Conservation (phyloP, 2,888 invertebrate genomes). For the Geophilus truncorum region DNA sequence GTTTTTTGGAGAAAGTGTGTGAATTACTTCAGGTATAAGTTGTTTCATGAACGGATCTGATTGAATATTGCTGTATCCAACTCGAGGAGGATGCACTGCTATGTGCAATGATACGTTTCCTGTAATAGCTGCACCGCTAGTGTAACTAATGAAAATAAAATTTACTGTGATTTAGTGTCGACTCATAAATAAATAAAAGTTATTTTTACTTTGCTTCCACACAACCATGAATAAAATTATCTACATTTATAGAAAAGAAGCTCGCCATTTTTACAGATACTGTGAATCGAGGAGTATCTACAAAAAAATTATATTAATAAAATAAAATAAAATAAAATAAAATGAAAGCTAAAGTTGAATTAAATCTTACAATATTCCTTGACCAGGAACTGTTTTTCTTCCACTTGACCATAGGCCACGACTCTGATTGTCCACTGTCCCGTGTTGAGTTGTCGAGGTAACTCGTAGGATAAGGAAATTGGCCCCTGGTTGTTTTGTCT, state of each 20-base stretch:
- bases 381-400: conserved; percentile 78
- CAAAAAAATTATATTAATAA: too few species aligned
- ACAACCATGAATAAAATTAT: conserved; percentile 73
- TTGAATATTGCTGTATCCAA: conserved; percentile 17
- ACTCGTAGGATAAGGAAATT: conserved; percentile 63
- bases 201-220: conserved; percentile 74
- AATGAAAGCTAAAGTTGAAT: too few species aligned
- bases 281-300: conserved; percentile 83
- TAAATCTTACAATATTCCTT: conserved; percentile 76
- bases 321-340: too few species aligned
- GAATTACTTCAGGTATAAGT: conserved; percentile 34
- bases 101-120: conserved; percentile 76
- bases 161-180: not conserved
- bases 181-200: not conserved
- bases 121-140: conserved; percentile 88
- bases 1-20: too few species aligned
- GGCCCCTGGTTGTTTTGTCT: conserved; percentile 59
- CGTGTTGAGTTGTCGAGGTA: conserved; percentile 86
- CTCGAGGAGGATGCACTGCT: conserved; percentile 62
- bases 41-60: conserved; percentile 32
- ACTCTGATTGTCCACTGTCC: conserved; percentile 89
- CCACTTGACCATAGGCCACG: conserved; percentile 79
- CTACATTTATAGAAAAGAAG: conserved; percentile 84
- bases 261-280: conserved; percentile 72
- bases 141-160: conserved; percentile 56